Conservation (phyloP, 2,797 vertebrate species). For the Pagetopsis macropterus region DNA sequence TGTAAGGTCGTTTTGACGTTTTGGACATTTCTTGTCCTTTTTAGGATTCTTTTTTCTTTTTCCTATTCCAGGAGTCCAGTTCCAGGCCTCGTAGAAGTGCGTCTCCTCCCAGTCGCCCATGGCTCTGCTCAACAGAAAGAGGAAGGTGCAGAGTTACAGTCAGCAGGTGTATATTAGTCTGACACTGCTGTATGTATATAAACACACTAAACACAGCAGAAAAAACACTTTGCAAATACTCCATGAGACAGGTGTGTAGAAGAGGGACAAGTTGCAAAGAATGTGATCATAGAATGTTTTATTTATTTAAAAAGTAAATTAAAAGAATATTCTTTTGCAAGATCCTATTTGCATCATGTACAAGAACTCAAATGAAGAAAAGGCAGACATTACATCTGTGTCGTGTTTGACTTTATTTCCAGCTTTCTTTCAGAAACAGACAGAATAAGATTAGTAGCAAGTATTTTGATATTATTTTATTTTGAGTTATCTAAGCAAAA, state of each 20-base stretch:
- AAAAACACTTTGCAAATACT: no score
- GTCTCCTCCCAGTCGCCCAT: slow-evolving; percentile 56
- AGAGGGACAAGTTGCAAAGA: no score
- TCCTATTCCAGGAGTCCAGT: slow-evolving; percentile 10
- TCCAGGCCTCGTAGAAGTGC: slow-evolving; percentile 23
- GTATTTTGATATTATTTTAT: neutral
- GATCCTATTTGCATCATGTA: no score
- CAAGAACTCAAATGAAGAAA: neutral
- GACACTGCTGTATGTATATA: neutral
- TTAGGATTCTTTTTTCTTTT: slow-evolving; percentile 68
- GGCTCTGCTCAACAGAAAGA: slow-evolving; percentile 29
- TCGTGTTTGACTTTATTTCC: no score
- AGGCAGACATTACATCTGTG: no score
- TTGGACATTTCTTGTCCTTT: slow-evolving; percentile 46
- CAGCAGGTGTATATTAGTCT: neutral
- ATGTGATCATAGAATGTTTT: no score
- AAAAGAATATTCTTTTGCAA: no score
- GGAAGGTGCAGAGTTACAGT: fast-evolving
- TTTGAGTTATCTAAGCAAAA: neutral
- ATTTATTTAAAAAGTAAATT: no score
- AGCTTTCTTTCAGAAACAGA: no score
- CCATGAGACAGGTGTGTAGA: no score
- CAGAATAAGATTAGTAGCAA: neutral
- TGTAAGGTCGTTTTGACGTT: neutral
- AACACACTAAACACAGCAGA: neutral